phyloP scores from a whole-genome alignment of 2,113 vertebrate species.

The Cheirogaleus medius region DNA sequence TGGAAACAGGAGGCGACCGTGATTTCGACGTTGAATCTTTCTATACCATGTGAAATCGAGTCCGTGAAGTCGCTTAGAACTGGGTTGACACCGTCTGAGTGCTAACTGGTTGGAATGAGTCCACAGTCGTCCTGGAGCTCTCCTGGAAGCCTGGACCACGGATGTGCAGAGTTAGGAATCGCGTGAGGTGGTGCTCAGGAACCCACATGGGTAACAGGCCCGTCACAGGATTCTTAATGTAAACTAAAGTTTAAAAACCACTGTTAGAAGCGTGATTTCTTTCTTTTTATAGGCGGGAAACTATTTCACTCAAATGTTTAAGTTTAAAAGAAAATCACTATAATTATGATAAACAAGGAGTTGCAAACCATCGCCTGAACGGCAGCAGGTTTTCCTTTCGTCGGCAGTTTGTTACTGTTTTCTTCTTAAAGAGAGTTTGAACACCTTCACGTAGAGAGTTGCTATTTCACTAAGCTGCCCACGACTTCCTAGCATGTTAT shows the following conservation, averaged over 20 bases:
- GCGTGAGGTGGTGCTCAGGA: background rate
- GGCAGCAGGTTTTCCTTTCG: background rate
- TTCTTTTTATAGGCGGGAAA: background rate
- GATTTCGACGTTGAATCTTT: background rate
- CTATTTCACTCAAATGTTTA: background rate
- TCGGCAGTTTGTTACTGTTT: background rate
- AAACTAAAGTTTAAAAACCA: background rate
- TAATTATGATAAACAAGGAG: background rate
- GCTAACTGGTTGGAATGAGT: background rate
- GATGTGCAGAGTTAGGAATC: background rate
- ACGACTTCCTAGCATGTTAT: background rate
- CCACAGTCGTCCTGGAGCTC: no score
- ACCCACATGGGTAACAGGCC: background rate
- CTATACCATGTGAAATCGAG: background rate
- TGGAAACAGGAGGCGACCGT: background rate
- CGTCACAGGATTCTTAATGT: background rate
- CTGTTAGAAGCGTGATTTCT: background rate
- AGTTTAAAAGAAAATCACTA: slow-evolving; percentile 16
- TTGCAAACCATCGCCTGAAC: background rate
- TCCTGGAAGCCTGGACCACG: background rate
- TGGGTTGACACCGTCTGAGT: background rate
- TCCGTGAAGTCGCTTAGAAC: background rate
- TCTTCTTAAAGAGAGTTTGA: background rate
- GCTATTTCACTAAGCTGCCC: background rate
- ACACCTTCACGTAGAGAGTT: background rate